Base-by-base conservation (phyloP, 92 coral and sea anemone species). In the Montipora capitata region DNA sequence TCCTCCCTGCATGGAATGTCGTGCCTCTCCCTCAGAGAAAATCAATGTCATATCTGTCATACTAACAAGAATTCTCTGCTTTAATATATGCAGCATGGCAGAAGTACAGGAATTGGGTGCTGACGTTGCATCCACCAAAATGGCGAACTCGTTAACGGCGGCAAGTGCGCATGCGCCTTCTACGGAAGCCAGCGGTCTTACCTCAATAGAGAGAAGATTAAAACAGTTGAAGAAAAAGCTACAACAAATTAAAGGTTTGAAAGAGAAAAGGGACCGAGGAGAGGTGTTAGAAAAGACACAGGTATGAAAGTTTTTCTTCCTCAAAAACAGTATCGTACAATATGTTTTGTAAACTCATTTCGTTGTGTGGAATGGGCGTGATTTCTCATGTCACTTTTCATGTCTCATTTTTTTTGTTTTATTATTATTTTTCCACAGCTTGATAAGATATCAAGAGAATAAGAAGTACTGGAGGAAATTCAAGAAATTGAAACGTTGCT, bases 201-300 rank as follows among this genome's bases (percentile, higher is more conserved):
- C 94, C 20, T 93, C 90, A 7, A 27, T 89, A 14, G 99, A 98
- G 82, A 98, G 96, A 90, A 89, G 91, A 79, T 72, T 96, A 54
- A 88, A 98, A 67, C 71, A 85, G 27, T 83, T 98, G 66, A 92
- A 90, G 88, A 98, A 98, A 81, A 96, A 96, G 71, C 76, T 98
- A 35, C 96, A 95, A 70, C 98, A 98, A 85, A 96, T 98, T 67
- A 78, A 94, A 43, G 72, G 44, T 16, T 85, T 98, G 49, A 98
- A 96, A 83, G 89, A 77, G 18, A 95, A 91, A 69, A 87, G 76
- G 79, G 95, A 83, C 13, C 77, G 91, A 20, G 98, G 99, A 65
- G 95, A 92, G 79, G 81, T 13, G 10, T 72, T 98, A 57, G 98
- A 98, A 77, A 89, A 92, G 43, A 89, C 92, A 4, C 99, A 98